Evolutionary conservation across 1,140 invertebrate genomes (phyloP).

Genomic region (Oryzaephilus surinamensis): DNA sequence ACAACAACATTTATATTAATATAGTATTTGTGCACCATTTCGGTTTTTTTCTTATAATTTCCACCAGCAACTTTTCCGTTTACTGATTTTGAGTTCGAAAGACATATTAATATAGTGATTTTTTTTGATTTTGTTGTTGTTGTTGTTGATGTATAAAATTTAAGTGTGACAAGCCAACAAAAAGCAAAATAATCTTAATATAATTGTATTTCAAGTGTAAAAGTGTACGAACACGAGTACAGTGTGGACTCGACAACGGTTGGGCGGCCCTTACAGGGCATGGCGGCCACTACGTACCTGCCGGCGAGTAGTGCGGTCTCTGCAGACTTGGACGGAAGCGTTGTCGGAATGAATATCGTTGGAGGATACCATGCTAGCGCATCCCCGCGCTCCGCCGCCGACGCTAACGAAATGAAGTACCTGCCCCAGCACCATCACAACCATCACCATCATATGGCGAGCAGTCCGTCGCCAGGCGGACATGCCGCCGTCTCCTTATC

Average conservation of each 20-base stretch:
- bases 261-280: constrained; percentile 52
- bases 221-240: constrained; percentile 44
- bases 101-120: too few relatives aligned
- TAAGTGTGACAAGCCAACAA: too few relatives aligned
- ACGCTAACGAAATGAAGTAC: constrained; percentile 89
- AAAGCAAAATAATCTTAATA: too few relatives aligned
- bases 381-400: constrained; percentile 65
- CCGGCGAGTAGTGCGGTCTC: constrained; percentile 59
- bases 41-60: too few relatives aligned
- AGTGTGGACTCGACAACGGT: constrained; percentile 51
- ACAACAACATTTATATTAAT: too few relatives aligned
- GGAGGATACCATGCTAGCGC: constrained; percentile 58
- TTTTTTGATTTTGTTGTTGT: too few relatives aligned
- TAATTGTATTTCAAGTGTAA: too few relatives aligned
- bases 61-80: too few relatives aligned
- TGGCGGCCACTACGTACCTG: constrained; percentile 81
- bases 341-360: constrained; percentile 59
- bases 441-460: constrained; percentile 60
- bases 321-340: constrained; percentile 65
- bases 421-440: constrained; percentile 74
- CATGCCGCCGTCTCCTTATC: constrained; percentile 46
- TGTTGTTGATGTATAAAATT: too few relatives aligned
- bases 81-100: too few relatives aligned
- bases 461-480: constrained; percentile 54
- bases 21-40: too few relatives aligned